Evolutionary conservation across 35 echinoderm and acorn worm species (phyloP).

Genomic region (Stichopus chloronotus): DNA sequence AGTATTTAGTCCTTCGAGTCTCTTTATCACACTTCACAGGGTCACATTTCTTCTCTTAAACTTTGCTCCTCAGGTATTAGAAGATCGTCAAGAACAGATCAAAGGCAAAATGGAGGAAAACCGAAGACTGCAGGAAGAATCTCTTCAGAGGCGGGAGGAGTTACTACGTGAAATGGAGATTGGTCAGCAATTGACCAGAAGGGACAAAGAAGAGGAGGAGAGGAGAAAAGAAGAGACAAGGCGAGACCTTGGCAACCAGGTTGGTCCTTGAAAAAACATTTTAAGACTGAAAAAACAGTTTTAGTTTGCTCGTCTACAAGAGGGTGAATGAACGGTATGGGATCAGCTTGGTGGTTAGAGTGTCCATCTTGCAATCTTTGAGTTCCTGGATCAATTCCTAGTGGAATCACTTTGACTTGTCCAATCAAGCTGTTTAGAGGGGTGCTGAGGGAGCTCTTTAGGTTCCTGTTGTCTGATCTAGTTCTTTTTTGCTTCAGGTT

Average conservation of each 20-base stretch:
- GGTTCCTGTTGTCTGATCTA: too few species aligned
- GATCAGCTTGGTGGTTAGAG: too few species aligned
- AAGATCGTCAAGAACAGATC: slow-evolving; percentile 83
- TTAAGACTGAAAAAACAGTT: background rate
- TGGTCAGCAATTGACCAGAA: slow-evolving; percentile 77
- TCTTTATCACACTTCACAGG: too few species aligned
- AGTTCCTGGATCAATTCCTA: too few species aligned
- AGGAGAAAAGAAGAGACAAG: slow-evolving; percentile 72
- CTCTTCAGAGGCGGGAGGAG: slow-evolving; percentile 84
- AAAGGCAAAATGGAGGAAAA: slow-evolving; percentile 80
- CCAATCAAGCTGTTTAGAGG: too few species aligned
- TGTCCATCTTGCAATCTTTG: too few species aligned
- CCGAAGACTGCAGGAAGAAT: slow-evolving; percentile 80
- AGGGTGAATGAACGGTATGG: too few species aligned
- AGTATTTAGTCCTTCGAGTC: too few species aligned
- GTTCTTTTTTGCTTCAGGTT: background rate
- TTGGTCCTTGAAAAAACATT: slow-evolving; percentile 28
- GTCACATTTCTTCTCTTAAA: too few species aligned
- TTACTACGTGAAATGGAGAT: slow-evolving; percentile 88
- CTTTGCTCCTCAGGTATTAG: slow-evolving; percentile 63
- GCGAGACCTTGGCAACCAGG: slow-evolving; percentile 80
- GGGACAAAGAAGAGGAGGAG: slow-evolving; percentile 84
- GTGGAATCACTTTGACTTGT: too few species aligned
- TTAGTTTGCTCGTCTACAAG: too few species aligned
- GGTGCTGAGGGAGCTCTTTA: too few species aligned